Conservation (phyloP, 1,140 invertebrate genomes). For the Drosophila biarmipes region DNA sequence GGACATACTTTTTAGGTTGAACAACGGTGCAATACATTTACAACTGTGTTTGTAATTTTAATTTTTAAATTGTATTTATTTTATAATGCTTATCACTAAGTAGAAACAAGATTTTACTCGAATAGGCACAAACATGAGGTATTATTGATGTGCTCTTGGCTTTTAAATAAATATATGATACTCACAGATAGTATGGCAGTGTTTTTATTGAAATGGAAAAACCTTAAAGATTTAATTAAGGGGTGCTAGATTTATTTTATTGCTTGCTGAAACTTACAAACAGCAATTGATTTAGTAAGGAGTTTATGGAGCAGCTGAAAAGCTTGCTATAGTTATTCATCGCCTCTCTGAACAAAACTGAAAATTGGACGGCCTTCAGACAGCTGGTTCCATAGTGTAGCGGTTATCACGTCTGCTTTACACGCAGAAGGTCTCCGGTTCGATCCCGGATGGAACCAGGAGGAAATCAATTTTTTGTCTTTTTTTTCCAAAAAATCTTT, state of each 20-base stretch:
- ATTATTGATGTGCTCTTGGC: constrained; percentile 57
- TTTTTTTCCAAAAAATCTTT: not conserved
- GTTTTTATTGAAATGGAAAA: not conserved
- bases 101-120: constrained; percentile 46
- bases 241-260: too few relatives aligned
- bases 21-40: constrained; percentile 69
- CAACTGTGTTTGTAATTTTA: constrained; percentile 58
- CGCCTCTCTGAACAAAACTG: constrained; percentile 42
- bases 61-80: constrained; percentile 50
- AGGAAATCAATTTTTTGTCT: not conserved
- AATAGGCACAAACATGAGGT: constrained; percentile 38
- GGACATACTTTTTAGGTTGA: constrained; percentile 63
- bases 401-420: constrained; percentile 88
- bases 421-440: constrained; percentile 87
- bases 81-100: constrained; percentile 48
- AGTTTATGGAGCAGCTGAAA: constrained; percentile 10
- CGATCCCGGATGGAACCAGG: constrained; percentile 46
- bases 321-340: constrained; percentile 8
- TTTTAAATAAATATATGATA: constrained; percentile 70
- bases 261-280: too few relatives aligned
- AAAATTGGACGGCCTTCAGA: not conserved
- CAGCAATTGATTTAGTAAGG: too few relatives aligned
- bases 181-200: constrained; percentile 6
- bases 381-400: constrained; percentile 86
- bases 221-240: too few relatives aligned